phyloP scores from a whole-genome alignment of 1,140 invertebrate species.

The Oppia nitens region DNA sequence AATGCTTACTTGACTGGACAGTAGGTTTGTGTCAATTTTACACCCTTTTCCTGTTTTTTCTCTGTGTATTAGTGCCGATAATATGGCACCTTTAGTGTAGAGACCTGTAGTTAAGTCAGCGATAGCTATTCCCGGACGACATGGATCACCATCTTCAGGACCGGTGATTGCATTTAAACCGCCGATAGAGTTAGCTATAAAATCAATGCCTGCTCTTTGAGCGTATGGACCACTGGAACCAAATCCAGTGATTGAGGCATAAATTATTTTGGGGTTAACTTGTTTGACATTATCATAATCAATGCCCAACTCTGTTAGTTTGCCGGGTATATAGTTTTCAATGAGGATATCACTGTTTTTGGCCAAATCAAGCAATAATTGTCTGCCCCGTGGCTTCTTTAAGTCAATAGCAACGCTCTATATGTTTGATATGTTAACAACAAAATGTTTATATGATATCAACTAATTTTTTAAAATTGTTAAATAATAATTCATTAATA shows the following conservation, averaged over 20 bases:
- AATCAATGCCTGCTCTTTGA: conserved; percentile 76
- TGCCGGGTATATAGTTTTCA: conserved; percentile 88
- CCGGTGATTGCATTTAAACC: conserved; percentile 81
- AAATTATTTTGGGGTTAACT: conserved; percentile 63
- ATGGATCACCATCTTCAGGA: conserved; percentile 57
- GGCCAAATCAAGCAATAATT: conserved; percentile 51
- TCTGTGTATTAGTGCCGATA: conserved; percentile 69
- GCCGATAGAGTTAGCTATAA: conserved; percentile 79
- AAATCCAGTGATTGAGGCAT: conserved; percentile 82
- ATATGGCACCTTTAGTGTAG: conserved; percentile 85
- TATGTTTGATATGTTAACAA: too few species aligned
- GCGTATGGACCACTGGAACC: conserved; percentile 69
- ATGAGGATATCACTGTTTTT: conserved; percentile 66
- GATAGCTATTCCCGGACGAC: conserved; percentile 79
- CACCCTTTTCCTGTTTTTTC: conserved; percentile 61
- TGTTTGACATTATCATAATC: conserved; percentile 55
- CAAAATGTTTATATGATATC: too few species aligned
- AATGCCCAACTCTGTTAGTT: conserved; percentile 53
- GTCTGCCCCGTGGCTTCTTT: conserved; percentile 46
- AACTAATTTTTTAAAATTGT: too few species aligned
- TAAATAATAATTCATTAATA: not conserved
- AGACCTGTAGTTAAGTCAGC: conserved; percentile 83
- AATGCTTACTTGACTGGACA: conserved; percentile 61
- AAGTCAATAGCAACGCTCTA: conserved; percentile 70
- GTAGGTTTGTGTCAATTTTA: conserved; percentile 81